phyloP scores from a whole-genome alignment of 2,888 invertebrate genomes.

The Machimus atricapillus region DNA sequence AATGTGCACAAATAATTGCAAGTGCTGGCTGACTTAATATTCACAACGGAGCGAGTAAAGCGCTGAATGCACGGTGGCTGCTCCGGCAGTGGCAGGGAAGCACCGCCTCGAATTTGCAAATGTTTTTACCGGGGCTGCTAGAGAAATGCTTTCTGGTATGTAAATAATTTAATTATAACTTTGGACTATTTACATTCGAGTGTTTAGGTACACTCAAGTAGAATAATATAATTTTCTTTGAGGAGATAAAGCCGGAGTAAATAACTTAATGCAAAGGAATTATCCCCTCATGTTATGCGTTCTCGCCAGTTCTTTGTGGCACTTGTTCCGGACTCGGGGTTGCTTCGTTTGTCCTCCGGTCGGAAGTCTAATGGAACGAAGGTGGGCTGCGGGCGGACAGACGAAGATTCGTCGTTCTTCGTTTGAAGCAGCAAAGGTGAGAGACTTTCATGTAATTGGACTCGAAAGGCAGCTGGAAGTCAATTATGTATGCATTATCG shows the following conservation, averaged over 20 bases:
- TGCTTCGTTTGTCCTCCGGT: not conserved
- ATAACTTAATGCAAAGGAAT: constrained; percentile 27
- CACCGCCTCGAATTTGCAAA: not conserved
- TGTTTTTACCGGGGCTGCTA: not conserved
- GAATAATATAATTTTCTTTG: constrained; percentile 27
- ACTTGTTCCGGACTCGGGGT: not conserved
- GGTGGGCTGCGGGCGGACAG: not conserved
- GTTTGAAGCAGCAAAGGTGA: not conserved
- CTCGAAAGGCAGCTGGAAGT: not conserved
- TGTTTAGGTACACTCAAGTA: constrained; percentile 29
- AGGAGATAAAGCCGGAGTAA: constrained; percentile 27
- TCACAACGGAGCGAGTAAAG: constrained; percentile 1
- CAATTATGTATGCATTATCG: not conserved
- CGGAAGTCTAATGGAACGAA: not conserved
- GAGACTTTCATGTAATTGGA: not conserved
- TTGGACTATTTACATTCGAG: constrained; percentile 29
- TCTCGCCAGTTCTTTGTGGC: not conserved
- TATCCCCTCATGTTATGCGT: constrained; percentile 14
- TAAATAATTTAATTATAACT: constrained; percentile 38
- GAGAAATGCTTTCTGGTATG: constrained; percentile 27
- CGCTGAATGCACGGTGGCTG: not conserved
- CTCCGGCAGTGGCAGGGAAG: not conserved
- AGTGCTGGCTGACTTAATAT: constrained; percentile 23
- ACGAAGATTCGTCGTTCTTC: not conserved
- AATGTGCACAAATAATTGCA: constrained; percentile 31